Evolutionary conservation across 2,888 invertebrate species (phyloP).

Genomic region (Noctua comes): DNA sequence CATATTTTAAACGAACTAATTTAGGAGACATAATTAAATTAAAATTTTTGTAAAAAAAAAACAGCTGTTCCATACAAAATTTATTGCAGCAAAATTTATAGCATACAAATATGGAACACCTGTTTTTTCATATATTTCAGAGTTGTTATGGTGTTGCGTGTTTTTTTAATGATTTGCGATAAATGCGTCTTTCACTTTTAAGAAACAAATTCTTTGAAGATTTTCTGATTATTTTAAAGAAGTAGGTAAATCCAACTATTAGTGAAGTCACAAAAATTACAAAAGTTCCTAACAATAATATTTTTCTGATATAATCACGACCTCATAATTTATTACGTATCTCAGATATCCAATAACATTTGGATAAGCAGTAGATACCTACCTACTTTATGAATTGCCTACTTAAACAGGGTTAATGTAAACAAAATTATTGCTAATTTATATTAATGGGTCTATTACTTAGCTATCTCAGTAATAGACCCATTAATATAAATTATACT

Average conservation of each 20-base stretch:
- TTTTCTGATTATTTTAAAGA: neutral
- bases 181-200: too few relatives aligned
- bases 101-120: too few relatives aligned
- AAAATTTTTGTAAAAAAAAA: too few relatives aligned
- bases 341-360: neutral
- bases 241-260: neutral
- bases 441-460: neutral
- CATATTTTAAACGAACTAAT: too few relatives aligned
- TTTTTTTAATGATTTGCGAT: too few relatives aligned
- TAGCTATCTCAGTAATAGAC: too few relatives aligned
- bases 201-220: neutral
- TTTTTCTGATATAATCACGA: neutral
- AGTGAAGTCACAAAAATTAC: neutral
- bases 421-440: constrained; percentile 12
- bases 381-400: constrained; percentile 16
- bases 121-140: too few relatives aligned
- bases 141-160: too few relatives aligned
- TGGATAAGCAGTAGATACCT: constrained; percentile 14
- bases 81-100: too few relatives aligned
- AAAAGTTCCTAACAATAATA: constrained; percentile 1
- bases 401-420: constrained; percentile 20
- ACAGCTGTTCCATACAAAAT: too few relatives aligned
- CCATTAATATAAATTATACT: too few relatives aligned
- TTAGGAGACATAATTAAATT: too few relatives aligned
- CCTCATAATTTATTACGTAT: constrained; percentile 6